Evolutionary conservation across 2,888 invertebrate genomes (phyloP).

Genomic region (Atherix ibis): DNA sequence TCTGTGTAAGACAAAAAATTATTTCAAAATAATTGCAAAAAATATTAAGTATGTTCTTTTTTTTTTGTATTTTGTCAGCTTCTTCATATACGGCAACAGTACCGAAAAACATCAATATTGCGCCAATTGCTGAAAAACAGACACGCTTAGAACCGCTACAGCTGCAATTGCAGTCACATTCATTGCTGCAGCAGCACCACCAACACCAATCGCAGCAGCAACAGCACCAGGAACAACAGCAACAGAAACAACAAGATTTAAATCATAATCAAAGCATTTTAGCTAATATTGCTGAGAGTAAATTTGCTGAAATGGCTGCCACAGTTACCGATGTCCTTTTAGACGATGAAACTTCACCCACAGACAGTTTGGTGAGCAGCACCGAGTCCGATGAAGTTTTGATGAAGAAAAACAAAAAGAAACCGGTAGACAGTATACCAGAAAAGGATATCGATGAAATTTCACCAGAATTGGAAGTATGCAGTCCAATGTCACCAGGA

Average conservation of each 20-base stretch:
- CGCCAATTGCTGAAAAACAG: not conserved
- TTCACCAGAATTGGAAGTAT: slow-evolving; percentile 28
- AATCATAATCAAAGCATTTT: no score
- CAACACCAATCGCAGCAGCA: no score
- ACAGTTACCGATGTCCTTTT: slow-evolving; percentile 52
- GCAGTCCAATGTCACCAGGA: slow-evolving; percentile 47
- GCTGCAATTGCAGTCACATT: no score
- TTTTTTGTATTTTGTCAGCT: no score
- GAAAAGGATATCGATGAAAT: slow-evolving; percentile 35
- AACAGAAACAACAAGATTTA: no score
- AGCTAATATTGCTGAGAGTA: slow-evolving; percentile 29
- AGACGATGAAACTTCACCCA: slow-evolving; percentile 72
- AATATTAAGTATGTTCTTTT: not conserved
- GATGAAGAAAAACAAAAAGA: slow-evolving; percentile 26
- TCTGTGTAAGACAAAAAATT: slow-evolving; percentile 9
- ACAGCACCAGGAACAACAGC: no score
- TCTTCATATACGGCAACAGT: slow-evolving; percentile 8
- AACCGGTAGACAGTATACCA: slow-evolving; percentile 29
- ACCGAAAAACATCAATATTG: slow-evolving; percentile 4
- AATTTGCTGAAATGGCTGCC: slow-evolving; percentile 57
- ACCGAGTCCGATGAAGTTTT: slow-evolving; percentile 23
- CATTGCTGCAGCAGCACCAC: no score
- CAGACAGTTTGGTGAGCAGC: slow-evolving; percentile 52
- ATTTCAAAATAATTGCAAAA: not conserved
- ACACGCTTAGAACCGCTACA: no score